Percentiles rank a stretch among this genome's conserved stretches.
Evolutionary conservation across 2,113 vertebrate species (phyloP).

Genomic region (Abramis brama): DNA sequence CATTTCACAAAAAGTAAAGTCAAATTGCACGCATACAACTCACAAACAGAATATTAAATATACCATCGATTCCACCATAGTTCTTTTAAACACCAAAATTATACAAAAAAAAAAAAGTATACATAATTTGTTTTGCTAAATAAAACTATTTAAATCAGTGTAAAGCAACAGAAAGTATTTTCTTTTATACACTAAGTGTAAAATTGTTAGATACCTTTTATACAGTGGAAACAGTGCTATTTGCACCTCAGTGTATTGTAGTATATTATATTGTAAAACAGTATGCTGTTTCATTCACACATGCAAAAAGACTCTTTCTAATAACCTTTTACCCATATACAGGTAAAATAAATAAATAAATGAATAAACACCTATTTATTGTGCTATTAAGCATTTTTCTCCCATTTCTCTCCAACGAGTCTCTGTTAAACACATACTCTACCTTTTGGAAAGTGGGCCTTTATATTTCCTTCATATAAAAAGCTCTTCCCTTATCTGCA

Average conservation of each 20-base stretch:
- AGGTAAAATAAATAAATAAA: too few relatives aligned
- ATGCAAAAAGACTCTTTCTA: background rate
- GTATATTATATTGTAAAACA: too few relatives aligned
- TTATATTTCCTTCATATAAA: slow-evolving; percentile 58
- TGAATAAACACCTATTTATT: background rate
- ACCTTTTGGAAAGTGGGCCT: slow-evolving; percentile 39
- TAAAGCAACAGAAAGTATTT: too few relatives aligned
- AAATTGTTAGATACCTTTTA: too few relatives aligned
- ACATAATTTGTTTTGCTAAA: background rate
- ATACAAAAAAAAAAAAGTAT: background rate
- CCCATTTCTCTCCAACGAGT: background rate
- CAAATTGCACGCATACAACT: background rate
- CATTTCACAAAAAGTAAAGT: too few relatives aligned
- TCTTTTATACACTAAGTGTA: too few relatives aligned
- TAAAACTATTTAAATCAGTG: background rate
- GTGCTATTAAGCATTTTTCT: background rate
- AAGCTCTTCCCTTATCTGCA: slow-evolving; percentile 61
- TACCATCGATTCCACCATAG: background rate
- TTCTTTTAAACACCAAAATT: background rate
- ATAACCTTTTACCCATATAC: background rate
- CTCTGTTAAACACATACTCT: slow-evolving; percentile 58
- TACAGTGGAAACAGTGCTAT: too few relatives aligned
- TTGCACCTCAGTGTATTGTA: too few relatives aligned
- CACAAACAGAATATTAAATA: background rate
- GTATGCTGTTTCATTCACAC: background rate